phyloP scores from a whole-genome alignment of 2,888 invertebrate genomes.

The Lepetodrilus schrolli region DNA sequence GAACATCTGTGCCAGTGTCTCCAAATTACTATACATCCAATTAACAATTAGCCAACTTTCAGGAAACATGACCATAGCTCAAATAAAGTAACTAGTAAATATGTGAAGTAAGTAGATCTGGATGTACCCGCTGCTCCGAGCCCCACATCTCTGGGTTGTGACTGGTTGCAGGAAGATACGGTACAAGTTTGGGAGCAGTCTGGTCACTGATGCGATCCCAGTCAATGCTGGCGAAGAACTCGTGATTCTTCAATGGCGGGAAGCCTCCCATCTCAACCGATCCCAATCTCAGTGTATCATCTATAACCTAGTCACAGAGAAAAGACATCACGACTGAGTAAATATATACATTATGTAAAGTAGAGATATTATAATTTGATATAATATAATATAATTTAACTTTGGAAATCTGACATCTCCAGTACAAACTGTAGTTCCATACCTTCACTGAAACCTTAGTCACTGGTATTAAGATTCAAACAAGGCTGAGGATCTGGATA shows the following conservation, averaged over 20 bases:
- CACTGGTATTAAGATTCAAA: no score
- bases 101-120: no score
- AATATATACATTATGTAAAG: neutral
- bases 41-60: no score
- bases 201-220: slow-evolving; percentile 87
- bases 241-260: slow-evolving; percentile 88
- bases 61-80: no score
- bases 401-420: neutral
- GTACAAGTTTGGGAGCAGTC: slow-evolving; percentile 82
- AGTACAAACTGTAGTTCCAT: neutral
- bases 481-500: no score
- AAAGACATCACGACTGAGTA: neutral
- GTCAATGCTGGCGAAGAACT: slow-evolving; percentile 88
- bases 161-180: slow-evolving; percentile 84
- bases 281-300: slow-evolving; percentile 88
- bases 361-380: neutral
- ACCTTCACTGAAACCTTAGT: no score
- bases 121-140: slow-evolving; percentile 79
- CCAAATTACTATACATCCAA: no score
- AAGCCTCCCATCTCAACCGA: slow-evolving; percentile 81
- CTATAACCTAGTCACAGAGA: slow-evolving; percentile 78
- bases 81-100: no score
- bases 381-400: neutral
- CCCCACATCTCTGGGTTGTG: slow-evolving; percentile 81
- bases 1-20: no score